Evolutionary conservation across 2,888 invertebrate species (phyloP).

Genomic region (Thymelicus sylvestris): DNA sequence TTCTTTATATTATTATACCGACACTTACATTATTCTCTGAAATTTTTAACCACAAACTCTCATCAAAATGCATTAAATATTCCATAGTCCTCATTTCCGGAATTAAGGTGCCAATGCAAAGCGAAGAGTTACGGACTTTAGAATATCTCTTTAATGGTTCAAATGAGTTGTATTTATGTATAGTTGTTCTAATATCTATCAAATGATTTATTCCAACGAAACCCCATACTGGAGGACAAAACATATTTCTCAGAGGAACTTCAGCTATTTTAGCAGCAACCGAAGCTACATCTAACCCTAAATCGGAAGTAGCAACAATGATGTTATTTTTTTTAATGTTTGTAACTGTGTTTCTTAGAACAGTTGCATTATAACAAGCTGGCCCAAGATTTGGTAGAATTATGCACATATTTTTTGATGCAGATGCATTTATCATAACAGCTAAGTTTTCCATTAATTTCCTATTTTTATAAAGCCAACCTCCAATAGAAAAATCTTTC

Average conservation of each 20-base stretch:
- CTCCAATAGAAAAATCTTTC: conserved; percentile 57
- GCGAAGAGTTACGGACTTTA: conserved; percentile 75
- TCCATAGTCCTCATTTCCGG: conserved; percentile 82
- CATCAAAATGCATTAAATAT: conserved; percentile 75
- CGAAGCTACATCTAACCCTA: conserved; percentile 76
- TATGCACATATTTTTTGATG: conserved; percentile 73
- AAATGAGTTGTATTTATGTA: conserved; percentile 80
- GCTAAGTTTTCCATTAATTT: conserved; percentile 71
- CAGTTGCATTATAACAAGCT: conserved; percentile 84
- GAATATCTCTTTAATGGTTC: conserved; percentile 78
- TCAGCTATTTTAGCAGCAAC: conserved; percentile 71
- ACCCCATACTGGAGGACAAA: conserved; percentile 87
- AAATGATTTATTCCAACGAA: conserved; percentile 83
- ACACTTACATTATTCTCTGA: conserved; percentile 65
- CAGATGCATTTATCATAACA: conserved; percentile 77
- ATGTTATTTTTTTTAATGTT: conserved; percentile 76
- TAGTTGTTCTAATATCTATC: conserved; percentile 81
- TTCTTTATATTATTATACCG: background rate
- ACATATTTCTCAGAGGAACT: conserved; percentile 76
- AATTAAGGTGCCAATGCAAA: conserved; percentile 77
- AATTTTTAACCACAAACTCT: conserved; percentile 65
- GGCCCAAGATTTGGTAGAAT: conserved; percentile 83
- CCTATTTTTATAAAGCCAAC: conserved; percentile 67
- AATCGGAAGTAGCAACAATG: conserved; percentile 83
- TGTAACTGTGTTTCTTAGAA: conserved; percentile 67